phyloP scores from a whole-genome alignment of 1,140 invertebrate genomes.

The Gryllus bimaculatus region DNA sequence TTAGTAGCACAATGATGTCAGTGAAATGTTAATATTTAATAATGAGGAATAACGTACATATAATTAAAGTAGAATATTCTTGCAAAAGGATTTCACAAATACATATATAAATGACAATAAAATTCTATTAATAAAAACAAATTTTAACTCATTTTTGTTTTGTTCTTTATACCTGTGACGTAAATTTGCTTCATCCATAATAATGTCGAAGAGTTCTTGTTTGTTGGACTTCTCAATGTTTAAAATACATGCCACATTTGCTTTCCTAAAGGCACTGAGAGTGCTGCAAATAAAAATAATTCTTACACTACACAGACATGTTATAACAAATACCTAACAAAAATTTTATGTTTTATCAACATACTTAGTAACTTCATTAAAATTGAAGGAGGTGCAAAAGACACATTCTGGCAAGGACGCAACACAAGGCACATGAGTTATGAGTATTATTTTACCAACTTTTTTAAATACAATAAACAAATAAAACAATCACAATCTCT shows the following conservation, averaged over 20 bases:
- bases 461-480: neutral
- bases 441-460: neutral
- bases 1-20: too few species aligned
- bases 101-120: too few species aligned
- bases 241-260: constrained; percentile 61
- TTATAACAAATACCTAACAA: too few species aligned
- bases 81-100: too few species aligned
- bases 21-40: too few species aligned
- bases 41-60: too few species aligned
- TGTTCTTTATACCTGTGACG: constrained; percentile 34
- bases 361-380: neutral
- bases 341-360: neutral
- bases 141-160: too few species aligned
- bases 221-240: constrained; percentile 63
- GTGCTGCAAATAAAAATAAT: constrained; percentile 39
- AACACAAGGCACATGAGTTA: neutral
- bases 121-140: too few species aligned
- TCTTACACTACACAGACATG: too few species aligned
- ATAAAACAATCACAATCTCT: too few species aligned
- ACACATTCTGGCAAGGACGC: neutral
- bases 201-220: constrained; percentile 52
- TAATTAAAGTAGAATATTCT: too few species aligned
- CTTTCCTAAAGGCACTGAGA: constrained; percentile 64
- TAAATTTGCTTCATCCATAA: constrained; percentile 46
- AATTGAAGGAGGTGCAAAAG: neutral